These are phyloP conservation scores for Agrochola macilenta DNA, from an alignment of 2,888 invertebrate genomes.

Conservation along the genomic window DNA sequence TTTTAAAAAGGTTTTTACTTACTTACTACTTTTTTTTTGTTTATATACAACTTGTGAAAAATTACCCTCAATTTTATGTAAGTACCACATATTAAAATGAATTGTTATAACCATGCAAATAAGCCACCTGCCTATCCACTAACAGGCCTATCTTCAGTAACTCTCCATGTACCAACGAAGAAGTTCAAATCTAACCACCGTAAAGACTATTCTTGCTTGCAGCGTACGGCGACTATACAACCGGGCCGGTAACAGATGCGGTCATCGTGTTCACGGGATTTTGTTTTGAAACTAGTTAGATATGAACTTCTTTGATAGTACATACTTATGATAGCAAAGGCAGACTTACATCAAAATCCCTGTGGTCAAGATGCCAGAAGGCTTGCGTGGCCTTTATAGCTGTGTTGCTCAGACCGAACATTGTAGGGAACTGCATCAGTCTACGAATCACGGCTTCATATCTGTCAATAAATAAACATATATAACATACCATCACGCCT, in stretches of 20 bases:
- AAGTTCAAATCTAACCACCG: no score
- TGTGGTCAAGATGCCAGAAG: constrained; percentile 97
- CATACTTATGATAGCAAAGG: background rate
- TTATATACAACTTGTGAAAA: background rate
- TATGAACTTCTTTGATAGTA: no score
- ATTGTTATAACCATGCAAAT: background rate
- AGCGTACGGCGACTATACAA: no score
- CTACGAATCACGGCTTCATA: constrained; percentile 92
- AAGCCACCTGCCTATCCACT: background rate
- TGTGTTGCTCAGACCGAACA: constrained; percentile 94
- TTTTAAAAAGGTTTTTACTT: no score
- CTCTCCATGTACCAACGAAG: background rate
- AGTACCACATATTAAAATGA: no score
- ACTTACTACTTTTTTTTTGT: no score
- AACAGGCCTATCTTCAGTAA: background rate
- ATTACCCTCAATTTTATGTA: background rate
- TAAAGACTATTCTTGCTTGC: no score
- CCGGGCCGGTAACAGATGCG: no score
- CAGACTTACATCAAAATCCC: constrained; percentile 93
- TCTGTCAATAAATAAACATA: constrained; percentile 69
- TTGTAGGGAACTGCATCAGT: constrained; percentile 94
- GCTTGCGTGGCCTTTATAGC: constrained; percentile 95
- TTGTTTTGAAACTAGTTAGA: no score
- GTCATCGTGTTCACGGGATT: no score
- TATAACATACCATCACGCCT: no score